Percentiles rank a stretch among this genome's conserved stretches.
Conservation (phyloP, 2,797 vertebrate species). For the Takifugu ocellatus region DNA sequence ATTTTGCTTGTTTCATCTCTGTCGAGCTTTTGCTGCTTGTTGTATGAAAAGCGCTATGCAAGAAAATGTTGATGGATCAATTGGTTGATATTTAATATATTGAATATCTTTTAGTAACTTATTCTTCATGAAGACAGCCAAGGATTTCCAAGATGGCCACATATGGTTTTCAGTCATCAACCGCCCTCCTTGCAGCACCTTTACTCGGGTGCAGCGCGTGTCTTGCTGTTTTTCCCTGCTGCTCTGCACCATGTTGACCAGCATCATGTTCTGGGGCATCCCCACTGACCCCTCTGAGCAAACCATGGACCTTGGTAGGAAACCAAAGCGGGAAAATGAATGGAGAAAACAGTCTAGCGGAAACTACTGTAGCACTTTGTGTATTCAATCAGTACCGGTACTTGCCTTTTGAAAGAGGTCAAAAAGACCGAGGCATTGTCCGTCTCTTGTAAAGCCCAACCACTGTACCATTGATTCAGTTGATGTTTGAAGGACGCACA, state of each 20-base stretch:
- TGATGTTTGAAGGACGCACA: too few species aligned
- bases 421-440: too few species aligned
- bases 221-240: conserved; percentile 95
- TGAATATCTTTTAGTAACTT: conserved; percentile 79
- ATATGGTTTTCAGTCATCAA: conserved; percentile 94
- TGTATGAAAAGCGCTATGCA: too few species aligned
- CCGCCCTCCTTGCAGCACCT: conserved; percentile 84
- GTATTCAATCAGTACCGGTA: too few species aligned
- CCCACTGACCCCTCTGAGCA: conserved; percentile 91
- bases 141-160: conserved; percentile 89
- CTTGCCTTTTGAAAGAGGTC: too few species aligned
- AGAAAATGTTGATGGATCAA: too few species aligned
- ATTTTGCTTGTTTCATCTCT: too few species aligned
- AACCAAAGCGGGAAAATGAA: not conserved
- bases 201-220: conserved; percentile 88
- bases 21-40: too few species aligned
- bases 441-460: too few species aligned
- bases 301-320: conserved; percentile 92
- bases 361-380: too few species aligned
- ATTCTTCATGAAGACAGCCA: conserved; percentile 91
- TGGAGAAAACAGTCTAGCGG: not conserved
- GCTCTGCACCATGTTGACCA: conserved; percentile 95
- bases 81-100: too few species aligned
- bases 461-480: too few species aligned
- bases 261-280: conserved; percentile 96